These are phyloP conservation scores for Hydrolagus affinis DNA, from an alignment of 2,113 vertebrate species.

Conservation along the genomic window DNA sequence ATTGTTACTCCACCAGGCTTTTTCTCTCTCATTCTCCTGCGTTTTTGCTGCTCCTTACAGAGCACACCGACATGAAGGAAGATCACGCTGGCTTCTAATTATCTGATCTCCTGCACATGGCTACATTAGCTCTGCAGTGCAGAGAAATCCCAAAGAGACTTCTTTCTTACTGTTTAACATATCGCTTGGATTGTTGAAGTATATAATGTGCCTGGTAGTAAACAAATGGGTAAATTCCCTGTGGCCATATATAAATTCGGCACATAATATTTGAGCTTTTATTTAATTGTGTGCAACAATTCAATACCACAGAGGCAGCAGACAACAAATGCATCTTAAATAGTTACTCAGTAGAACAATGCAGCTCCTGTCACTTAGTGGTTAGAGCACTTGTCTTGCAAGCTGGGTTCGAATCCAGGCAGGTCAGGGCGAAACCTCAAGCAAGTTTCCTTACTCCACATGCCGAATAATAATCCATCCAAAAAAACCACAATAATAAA, in stretches of 20 bases:
- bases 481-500: too few species aligned
- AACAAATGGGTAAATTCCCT: neutral
- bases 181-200: neutral
- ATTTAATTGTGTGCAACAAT: too few species aligned
- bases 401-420: too few species aligned
- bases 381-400: too few species aligned
- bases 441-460: too few species aligned
- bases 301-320: too few species aligned
- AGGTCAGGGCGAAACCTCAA: too few species aligned
- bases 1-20: neutral
- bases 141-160: neutral
- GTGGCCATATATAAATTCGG: neutral
- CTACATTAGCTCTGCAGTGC: neutral
- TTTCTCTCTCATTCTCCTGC: neutral
- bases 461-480: too few species aligned
- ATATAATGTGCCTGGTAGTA: neutral
- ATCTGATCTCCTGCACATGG: neutral
- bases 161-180: neutral
- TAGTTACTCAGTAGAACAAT: too few species aligned
- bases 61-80: neutral
- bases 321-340: too few species aligned
- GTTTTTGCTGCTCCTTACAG: neutral
- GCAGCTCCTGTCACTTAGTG: too few species aligned
- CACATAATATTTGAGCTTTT: neutral
- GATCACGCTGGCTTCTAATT: neutral